Percentiles rank a stretch among this genome's conserved stretches.
phyloP scores from a whole-genome alignment of 2,888 invertebrate genomes.

The Kuschelorhynchus macadamiae region DNA sequence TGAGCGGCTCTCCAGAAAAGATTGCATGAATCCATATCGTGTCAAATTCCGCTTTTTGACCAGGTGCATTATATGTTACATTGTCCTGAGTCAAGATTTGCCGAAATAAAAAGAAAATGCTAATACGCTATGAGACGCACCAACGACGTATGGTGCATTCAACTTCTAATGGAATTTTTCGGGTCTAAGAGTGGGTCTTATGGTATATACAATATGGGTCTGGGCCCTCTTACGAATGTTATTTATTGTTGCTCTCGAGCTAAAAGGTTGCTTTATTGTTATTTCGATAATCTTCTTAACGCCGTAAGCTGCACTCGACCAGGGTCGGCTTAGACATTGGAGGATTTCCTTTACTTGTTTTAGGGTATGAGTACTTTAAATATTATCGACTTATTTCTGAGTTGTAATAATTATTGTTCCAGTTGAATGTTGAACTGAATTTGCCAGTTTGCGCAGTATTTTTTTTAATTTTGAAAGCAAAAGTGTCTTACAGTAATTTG shows the following conservation, averaged over 20 bases:
- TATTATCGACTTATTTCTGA: no score
- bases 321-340: constrained; percentile 24
- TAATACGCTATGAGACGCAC: constrained; percentile 39
- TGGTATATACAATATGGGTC: constrained; percentile 52
- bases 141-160: constrained; percentile 25
- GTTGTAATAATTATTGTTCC: no score
- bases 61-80: constrained; percentile 28
- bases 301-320: constrained; percentile 40
- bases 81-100: constrained; percentile 28
- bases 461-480: no score
- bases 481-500: no score
- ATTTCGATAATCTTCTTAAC: constrained; percentile 49
- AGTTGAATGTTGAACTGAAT: no score
- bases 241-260: constrained; percentile 56
- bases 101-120: constrained; percentile 31
- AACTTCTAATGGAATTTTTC: constrained; percentile 31
- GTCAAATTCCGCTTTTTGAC: constrained; percentile 33
- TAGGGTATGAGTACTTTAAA: no score
- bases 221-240: constrained; percentile 56
- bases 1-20: constrained; percentile 29
- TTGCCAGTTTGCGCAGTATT: no score
- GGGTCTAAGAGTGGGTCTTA: constrained; percentile 52
- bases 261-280: constrained; percentile 56
- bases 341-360: no score
- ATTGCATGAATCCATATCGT: constrained; percentile 32